Conservation (phyloP, 1,140 invertebrate species). For the Littorina saxatilis region DNA sequence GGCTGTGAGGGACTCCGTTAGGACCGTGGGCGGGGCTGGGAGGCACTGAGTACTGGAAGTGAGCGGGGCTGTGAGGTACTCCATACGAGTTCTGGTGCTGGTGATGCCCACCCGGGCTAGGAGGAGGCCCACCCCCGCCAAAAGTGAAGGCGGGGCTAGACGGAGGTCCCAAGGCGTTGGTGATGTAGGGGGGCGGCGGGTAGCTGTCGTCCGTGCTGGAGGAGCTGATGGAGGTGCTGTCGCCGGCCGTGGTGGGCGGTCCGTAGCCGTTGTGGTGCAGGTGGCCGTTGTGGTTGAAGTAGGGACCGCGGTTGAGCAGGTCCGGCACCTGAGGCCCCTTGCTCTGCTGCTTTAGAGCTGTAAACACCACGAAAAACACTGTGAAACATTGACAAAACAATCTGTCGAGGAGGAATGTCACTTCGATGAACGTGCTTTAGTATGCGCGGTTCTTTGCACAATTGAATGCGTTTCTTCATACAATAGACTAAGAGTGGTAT, state of each 20-base stretch:
- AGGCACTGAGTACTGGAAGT: too few species aligned
- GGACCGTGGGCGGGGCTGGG: neutral
- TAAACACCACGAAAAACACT: neutral
- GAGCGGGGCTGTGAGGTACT: neutral
- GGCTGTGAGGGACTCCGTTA: neutral
- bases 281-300: slow-evolving; percentile 38
- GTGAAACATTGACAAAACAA: too few species aligned
- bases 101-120: slow-evolving; percentile 5
- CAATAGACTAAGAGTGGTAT: too few species aligned
- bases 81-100: neutral
- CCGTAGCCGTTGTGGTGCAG: slow-evolving; percentile 39
- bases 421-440: too few species aligned
- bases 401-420: too few species aligned
- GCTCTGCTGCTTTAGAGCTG: slow-evolving; percentile 29
- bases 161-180: slow-evolving; percentile 17
- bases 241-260: slow-evolving; percentile 44
- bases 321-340: slow-evolving; percentile 47
- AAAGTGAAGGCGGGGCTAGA: neutral
- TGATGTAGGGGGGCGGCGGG: slow-evolving; percentile 62
- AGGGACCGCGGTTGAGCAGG: slow-evolving; percentile 45
- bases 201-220: slow-evolving; percentile 63
- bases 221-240: slow-evolving; percentile 49
- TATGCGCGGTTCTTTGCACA: too few species aligned
- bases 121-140: neutral
- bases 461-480: too few species aligned